Evolutionary conservation across 1,140 invertebrate species (phyloP).

Genomic region (Drosophila kepulauana): DNA sequence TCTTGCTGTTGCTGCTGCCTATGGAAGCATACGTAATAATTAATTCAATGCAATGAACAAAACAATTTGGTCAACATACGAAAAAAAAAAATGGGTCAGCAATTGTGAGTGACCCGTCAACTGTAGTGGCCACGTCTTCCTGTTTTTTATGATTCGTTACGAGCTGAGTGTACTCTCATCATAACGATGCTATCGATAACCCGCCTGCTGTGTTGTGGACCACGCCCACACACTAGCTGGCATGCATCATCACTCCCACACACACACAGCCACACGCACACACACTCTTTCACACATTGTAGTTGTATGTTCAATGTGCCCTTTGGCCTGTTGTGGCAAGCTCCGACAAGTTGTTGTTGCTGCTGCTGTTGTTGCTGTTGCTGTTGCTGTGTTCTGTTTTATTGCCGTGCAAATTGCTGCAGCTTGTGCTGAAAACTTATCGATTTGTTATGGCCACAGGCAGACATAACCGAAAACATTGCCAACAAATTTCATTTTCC

Average conservation of each 20-base stretch:
- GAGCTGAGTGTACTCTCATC: constrained; percentile 1
- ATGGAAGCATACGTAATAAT: constrained; percentile 66
- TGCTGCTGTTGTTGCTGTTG: constrained; percentile 9
- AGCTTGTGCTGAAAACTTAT: constrained; percentile 49
- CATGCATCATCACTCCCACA: constrained; percentile 6
- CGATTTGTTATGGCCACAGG: constrained; percentile 29
- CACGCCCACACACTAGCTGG: constrained; percentile 38
- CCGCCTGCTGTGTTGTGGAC: constrained; percentile 27
- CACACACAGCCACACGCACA: neutral
- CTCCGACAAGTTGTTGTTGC: constrained; percentile 36
- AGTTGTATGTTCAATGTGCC: constrained; percentile 12
- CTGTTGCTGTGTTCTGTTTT: constrained; percentile 57
- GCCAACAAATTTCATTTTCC: constrained; percentile 23
- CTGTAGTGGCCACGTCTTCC: constrained; percentile 28
- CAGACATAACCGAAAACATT: constrained; percentile 20
- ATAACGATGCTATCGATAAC: constrained; percentile 44
- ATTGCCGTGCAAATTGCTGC: constrained; percentile 69
- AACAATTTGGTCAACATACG: constrained; percentile 50
- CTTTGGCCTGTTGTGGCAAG: constrained; percentile 62
- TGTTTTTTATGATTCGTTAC: constrained; percentile 49
- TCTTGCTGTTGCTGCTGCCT: constrained; percentile 26
- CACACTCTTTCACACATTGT: neutral
- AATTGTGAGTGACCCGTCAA: constrained; percentile 61
- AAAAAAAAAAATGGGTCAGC: constrained; percentile 66
- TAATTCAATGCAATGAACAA: constrained; percentile 76